Evolutionary conservation across 2,888 invertebrate genomes (phyloP).

Genomic region (Phasia obesa): DNA sequence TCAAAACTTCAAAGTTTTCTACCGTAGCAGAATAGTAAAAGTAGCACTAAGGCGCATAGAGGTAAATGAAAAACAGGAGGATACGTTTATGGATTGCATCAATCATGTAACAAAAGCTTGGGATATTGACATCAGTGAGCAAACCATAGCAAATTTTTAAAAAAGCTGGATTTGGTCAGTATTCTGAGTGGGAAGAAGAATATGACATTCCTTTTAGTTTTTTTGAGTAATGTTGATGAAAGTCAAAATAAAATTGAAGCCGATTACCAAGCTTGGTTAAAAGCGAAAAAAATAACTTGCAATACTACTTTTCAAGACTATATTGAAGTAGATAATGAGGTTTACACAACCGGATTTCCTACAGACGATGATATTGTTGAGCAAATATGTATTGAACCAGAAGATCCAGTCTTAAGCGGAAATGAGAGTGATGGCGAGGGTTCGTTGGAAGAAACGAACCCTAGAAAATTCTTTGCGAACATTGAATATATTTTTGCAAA

Average conservation of each 20-base stretch:
- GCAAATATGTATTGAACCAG: neutral
- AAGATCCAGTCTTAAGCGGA: no score
- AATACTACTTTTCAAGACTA: conserved; percentile 22
- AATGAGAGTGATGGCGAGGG: no score
- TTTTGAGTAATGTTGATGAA: conserved; percentile 27
- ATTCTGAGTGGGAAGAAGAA: conserved; percentile 10
- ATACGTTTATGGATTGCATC: no score
- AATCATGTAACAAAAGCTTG: no score
- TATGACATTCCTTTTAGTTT: conserved; percentile 1
- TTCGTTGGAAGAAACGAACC: no score
- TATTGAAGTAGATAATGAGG: conserved; percentile 40
- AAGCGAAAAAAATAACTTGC: conserved; percentile 21
- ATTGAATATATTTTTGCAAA: no score
- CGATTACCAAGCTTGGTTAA: conserved; percentile 18
- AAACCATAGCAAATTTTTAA: no score
- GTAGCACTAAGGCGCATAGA: no score
- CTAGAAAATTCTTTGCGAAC: no score
- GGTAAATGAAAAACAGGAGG: no score
- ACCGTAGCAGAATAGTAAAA: neutral
- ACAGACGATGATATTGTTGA: conserved; percentile 47
- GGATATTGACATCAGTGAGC: no score
- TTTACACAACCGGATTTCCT: conserved; percentile 38
- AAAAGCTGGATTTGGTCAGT: neutral
- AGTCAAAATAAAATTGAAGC: conserved; percentile 38
- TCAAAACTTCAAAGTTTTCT: no score